Conservation (phyloP, 2,113 vertebrate species). For the Geothlypis trichas region DNA sequence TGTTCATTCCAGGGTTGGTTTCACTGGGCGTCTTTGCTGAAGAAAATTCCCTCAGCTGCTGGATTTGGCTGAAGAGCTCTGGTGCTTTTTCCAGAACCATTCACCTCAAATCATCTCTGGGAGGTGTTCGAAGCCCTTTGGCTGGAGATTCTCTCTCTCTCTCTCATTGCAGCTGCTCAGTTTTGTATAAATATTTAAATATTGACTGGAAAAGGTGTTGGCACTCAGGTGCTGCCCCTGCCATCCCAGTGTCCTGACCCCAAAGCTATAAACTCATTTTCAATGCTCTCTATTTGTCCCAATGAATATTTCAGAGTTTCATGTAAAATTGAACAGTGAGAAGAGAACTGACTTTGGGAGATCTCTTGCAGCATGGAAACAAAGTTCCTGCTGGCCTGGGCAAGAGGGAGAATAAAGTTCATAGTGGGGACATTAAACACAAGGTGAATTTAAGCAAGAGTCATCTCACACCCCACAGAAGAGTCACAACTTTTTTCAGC, state of each 20-base stretch:
- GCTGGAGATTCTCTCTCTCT: not conserved
- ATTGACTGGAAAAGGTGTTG: not conserved
- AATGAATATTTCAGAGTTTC: conserved; percentile 34
- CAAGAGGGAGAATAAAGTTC: not conserved
- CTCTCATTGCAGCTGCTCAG: not conserved
- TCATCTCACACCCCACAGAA: not conserved
- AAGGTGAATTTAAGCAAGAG: not conserved
- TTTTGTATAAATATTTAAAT: conserved; percentile 30
- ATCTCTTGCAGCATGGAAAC: not conserved
- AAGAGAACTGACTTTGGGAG: not conserved
- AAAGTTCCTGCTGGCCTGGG: not conserved
- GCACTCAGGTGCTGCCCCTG: not conserved
- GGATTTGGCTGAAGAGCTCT: not conserved
- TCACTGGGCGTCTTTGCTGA: not conserved
- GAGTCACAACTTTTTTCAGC: not conserved
- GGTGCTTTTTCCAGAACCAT: not conserved
- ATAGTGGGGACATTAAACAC: not conserved
- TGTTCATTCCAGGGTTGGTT: not conserved
- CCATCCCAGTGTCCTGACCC: not conserved
- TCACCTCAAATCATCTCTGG: not conserved
- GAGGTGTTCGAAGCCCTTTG: not conserved
- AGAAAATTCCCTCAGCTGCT: not conserved
- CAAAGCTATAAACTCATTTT: not conserved
- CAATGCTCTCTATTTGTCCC: not conserved
- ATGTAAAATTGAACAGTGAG: not conserved